Evolutionary conservation across 2,113 vertebrate genomes (phyloP).

Genomic region (Syngnathus scovelli): DNA sequence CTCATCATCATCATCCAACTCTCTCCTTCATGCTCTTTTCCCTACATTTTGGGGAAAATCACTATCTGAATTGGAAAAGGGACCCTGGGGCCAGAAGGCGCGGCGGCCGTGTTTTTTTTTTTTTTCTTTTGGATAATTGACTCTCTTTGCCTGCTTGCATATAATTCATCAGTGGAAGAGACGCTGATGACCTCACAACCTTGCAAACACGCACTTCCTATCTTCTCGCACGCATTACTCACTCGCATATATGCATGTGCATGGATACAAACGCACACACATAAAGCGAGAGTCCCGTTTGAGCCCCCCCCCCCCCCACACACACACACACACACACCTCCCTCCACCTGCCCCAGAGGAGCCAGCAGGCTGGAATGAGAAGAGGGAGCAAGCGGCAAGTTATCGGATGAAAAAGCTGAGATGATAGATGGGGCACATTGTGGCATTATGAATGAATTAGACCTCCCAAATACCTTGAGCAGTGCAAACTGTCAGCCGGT

Average conservation of each 20-base stretch:
- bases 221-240: slow-evolving; percentile 30
- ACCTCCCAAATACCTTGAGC: slow-evolving; percentile 91
- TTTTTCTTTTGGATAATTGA: slow-evolving; percentile 88
- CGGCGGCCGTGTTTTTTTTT: slow-evolving; percentile 72
- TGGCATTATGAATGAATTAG: slow-evolving; percentile 93
- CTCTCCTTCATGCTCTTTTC: slow-evolving; percentile 55
- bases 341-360: slow-evolving; percentile 49
- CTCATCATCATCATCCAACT: slow-evolving; percentile 51
- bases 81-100: slow-evolving; percentile 81
- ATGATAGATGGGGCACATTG: slow-evolving; percentile 89
- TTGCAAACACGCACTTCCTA: slow-evolving; percentile 42
- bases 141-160: slow-evolving; percentile 97
- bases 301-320: neutral
- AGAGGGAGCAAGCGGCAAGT: slow-evolving; percentile 57
- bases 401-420: slow-evolving; percentile 58
- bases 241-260: slow-evolving; percentile 44
- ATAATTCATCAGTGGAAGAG: slow-evolving; percentile 89
- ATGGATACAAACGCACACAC: slow-evolving; percentile 10
- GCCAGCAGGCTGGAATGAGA: slow-evolving; percentile 70
- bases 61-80: slow-evolving; percentile 87
- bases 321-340: neutral
- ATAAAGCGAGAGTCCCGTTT: slow-evolving; percentile 9
- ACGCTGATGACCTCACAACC: slow-evolving; percentile 71
- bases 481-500: slow-evolving; percentile 80
- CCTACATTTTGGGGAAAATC: slow-evolving; percentile 79